Evolutionary conservation across 2,888 invertebrate genomes (phyloP).

Genomic region (Cancer borealis): DNA sequence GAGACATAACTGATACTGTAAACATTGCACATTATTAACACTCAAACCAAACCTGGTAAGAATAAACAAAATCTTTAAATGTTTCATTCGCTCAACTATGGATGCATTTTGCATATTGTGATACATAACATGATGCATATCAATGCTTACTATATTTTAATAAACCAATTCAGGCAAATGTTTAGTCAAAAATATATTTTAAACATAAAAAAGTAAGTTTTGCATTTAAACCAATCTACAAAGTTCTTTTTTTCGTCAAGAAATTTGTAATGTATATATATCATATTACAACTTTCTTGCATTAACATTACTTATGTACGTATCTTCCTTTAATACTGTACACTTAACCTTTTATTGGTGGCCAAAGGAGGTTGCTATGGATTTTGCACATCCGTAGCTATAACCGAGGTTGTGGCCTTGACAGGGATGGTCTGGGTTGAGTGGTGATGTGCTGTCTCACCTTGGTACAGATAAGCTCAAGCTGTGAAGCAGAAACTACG

Average conservation of each 20-base stretch:
- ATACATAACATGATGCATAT: not conserved
- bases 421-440: constrained; percentile 41
- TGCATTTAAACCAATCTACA: not conserved
- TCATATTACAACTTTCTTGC: constrained; percentile 22
- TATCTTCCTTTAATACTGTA: constrained; percentile 32
- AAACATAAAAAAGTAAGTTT: not conserved
- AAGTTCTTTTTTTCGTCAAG: not conserved
- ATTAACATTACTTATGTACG: constrained; percentile 30
- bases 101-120: not conserved
- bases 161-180: constrained; percentile 7
- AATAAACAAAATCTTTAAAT: not conserved
- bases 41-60: constrained; percentile 40
- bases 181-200: constrained; percentile 23
- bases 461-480: constrained; percentile 51
- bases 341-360: constrained; percentile 39
- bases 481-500: constrained; percentile 73
- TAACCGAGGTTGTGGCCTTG: constrained; percentile 4
- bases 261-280: constrained; percentile 14
- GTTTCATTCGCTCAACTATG: constrained; percentile 18
- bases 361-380: constrained; percentile 38
- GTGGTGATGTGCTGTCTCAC: constrained; percentile 43
- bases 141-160: not conserved
- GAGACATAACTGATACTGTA: constrained; percentile 49
- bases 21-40: not conserved
- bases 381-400: constrained; percentile 29